A percentile compares a stretch with the other conserved stretches of the same genome.
phyloP scores from a whole-genome alignment of 2,888 invertebrate species.

The Microctonus aethiopoides region DNA sequence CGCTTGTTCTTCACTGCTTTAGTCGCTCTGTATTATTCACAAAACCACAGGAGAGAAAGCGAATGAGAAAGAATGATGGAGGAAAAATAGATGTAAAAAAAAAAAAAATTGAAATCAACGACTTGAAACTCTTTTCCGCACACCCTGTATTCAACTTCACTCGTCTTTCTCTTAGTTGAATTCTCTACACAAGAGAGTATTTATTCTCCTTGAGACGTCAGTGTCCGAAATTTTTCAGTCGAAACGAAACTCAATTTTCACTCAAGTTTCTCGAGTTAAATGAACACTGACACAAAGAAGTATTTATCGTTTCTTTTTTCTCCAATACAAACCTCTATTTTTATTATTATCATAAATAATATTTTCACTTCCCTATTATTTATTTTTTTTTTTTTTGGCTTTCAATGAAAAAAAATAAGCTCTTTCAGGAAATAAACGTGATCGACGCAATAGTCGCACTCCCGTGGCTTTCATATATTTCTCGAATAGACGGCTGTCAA shows the following conservation, averaged over 20 bases:
- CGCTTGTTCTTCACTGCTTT: conserved; percentile 43
- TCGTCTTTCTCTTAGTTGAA: not conserved
- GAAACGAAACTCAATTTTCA: conserved; percentile 8
- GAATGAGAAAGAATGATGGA: no score
- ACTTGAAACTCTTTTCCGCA: conserved; percentile 19
- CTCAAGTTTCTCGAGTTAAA: not conserved
- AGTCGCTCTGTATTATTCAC: conserved; percentile 50
- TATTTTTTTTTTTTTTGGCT: not conserved
- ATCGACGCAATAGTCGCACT: not conserved
- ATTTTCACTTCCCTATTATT: not conserved
- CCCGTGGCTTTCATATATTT: conserved; percentile 3
- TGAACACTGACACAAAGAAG: not conserved
- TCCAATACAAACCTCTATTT: not conserved
- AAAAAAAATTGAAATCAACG: conserved; percentile 36
- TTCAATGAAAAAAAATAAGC: not conserved
- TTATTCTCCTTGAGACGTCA: not conserved
- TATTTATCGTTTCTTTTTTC: not conserved
- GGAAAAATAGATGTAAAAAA: no score
- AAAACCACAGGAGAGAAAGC: conserved; percentile 29
- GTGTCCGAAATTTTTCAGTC: conserved; percentile 2
- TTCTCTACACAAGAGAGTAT: not conserved
- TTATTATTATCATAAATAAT: not conserved
- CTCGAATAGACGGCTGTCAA: conserved; percentile 15
- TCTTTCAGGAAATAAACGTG: not conserved
- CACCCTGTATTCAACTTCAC: not conserved